Percentiles rank a stretch among this genome's conserved stretches.
Conservation (phyloP, 35 echinoderm and acorn worm species). For the Ophiothrix spiculata region DNA sequence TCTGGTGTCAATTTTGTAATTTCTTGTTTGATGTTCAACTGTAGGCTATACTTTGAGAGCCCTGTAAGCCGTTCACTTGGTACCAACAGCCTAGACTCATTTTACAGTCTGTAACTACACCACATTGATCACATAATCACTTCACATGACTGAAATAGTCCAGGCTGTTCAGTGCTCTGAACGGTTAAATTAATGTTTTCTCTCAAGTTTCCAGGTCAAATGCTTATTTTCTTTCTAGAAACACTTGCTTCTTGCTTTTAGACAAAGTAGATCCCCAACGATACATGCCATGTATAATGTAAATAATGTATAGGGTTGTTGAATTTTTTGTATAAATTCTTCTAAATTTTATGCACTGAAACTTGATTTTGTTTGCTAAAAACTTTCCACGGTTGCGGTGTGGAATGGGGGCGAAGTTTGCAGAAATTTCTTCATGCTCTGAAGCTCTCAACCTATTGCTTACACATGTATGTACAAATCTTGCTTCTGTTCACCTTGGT, state of each 20-base stretch:
- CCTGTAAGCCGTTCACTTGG: not conserved
- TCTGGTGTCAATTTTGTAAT: not conserved
- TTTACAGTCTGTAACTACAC: not conserved
- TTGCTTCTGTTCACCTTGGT: not conserved
- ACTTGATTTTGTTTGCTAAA: not conserved
- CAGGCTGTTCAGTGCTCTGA: not conserved
- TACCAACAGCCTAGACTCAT: not conserved
- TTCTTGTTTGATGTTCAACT: slow-evolving; percentile 1
- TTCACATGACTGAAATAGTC: not conserved
- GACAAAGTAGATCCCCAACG: not conserved
- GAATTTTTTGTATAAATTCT: too few species aligned
- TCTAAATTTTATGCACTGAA: too few species aligned
- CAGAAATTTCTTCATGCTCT: not conserved
- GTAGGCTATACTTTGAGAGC: slow-evolving; percentile 11
- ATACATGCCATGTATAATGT: not conserved
- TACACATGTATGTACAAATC: slow-evolving; percentile 5
- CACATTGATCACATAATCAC: not conserved
- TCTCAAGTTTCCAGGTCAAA: not conserved
- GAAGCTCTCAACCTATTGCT: slow-evolving; percentile 10
- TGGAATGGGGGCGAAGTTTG: slow-evolving; percentile 2
- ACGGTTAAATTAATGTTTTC: not conserved
- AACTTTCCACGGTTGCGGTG: not conserved
- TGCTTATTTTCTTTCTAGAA: not conserved
- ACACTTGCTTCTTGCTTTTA: not conserved
- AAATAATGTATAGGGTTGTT: too few species aligned